Evolutionary conservation across 2,888 invertebrate species (phyloP).

Genomic region (Acrobasis repandana): DNA sequence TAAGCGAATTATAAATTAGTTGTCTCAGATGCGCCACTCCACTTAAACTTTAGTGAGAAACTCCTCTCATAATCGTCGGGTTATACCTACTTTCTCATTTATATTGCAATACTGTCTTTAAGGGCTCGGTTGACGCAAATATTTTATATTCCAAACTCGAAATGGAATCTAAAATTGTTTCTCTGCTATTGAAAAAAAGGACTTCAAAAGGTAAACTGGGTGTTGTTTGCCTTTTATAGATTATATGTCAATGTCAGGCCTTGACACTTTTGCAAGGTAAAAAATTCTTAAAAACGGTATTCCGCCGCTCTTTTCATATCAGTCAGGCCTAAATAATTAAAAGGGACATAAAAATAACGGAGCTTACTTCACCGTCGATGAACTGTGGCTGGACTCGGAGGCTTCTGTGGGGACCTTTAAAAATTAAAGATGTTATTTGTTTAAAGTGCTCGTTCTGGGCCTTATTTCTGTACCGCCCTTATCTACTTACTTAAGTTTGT

Average conservation of each 20-base stretch:
- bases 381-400: not conserved
- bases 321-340: slow-evolving; percentile 24
- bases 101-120: slow-evolving; percentile 23
- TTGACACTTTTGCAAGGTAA: slow-evolving; percentile 13
- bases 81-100: slow-evolving; percentile 22
- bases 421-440: slow-evolving; percentile 20
- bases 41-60: slow-evolving; percentile 22
- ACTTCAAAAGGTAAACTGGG: not conserved
- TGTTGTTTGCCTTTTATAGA: not conserved
- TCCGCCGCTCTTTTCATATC: slow-evolving; percentile 19
- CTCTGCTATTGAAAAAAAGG: slow-evolving; percentile 1
- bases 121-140: slow-evolving; percentile 15
- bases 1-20: slow-evolving; percentile 26
- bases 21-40: slow-evolving; percentile 23
- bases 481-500: not conserved
- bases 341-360: slow-evolving; percentile 21
- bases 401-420: slow-evolving; percentile 17
- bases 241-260: slow-evolving; percentile 17
- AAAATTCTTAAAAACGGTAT: slow-evolving; percentile 7
- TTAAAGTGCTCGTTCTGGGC: not conserved
- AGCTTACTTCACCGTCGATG: slow-evolving; percentile 1
- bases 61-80: slow-evolving; percentile 21
- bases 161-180: not conserved
- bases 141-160: slow-evolving; percentile 6
- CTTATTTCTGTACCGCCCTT: not conserved